phyloP scores from a whole-genome alignment of 1,140 invertebrate species.

The Caenorhabditis latens region DNA sequence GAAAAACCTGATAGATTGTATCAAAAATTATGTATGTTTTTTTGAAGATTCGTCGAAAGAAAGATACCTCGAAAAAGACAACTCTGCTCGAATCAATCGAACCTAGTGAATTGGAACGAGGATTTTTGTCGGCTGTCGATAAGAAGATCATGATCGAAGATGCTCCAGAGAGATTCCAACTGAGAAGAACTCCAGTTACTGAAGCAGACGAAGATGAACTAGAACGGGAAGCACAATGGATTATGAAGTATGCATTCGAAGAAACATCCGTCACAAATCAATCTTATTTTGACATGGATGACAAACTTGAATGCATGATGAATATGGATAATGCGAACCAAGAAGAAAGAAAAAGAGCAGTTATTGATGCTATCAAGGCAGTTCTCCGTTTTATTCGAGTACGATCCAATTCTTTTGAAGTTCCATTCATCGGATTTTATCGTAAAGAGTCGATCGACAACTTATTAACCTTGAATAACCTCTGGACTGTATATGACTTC shows the following conservation, averaged over 20 bases:
- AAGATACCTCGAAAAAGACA: conserved; percentile 79
- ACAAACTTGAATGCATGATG: conserved; percentile 29
- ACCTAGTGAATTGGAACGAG: conserved; percentile 94
- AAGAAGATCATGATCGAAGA: conserved; percentile 84
- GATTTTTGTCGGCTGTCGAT: conserved; percentile 93
- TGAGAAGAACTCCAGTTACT: conserved; percentile 87
- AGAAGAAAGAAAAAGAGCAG: conserved; percentile 1
- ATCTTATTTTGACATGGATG: not conserved
- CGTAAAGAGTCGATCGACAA: conserved; percentile 93
- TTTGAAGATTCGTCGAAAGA: conserved; percentile 33
- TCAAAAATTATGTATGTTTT: conserved; percentile 7
- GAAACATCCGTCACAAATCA: conserved; percentile 85
- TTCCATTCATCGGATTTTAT: conserved; percentile 98
- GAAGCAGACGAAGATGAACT: conserved; percentile 86
- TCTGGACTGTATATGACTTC: conserved; percentile 92
- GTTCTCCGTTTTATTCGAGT: conserved; percentile 31
- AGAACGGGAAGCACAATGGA: conserved; percentile 96
- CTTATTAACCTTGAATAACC: conserved; percentile 92
- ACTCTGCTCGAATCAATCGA: conserved; percentile 89
- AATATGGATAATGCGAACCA: not conserved
- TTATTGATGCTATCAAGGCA: conserved; percentile 8
- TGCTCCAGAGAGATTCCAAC: conserved; percentile 84
- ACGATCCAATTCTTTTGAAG: conserved; percentile 76
- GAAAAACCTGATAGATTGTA: conserved; percentile 9
- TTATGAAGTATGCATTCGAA: conserved; percentile 92